Evolutionary conservation across 2,113 vertebrate species (phyloP).

Genomic region (Salvelinus namaycush): DNA sequence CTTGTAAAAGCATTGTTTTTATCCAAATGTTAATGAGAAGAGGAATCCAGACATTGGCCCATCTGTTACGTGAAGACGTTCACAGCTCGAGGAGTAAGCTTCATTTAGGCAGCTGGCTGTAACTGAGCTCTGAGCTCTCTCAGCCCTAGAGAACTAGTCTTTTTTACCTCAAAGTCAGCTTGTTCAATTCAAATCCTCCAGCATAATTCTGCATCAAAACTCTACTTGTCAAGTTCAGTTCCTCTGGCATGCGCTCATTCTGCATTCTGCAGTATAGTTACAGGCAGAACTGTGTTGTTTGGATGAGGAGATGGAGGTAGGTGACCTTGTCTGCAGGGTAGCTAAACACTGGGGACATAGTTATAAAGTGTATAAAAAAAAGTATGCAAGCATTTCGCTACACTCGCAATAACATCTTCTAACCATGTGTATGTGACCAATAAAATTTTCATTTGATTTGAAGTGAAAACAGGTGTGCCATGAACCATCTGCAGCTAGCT

Average conservation of each 20-base stretch:
- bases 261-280: not conserved
- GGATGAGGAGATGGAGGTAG: not conserved
- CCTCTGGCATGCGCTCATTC: no score
- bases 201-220: no score
- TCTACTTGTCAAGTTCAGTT: no score
- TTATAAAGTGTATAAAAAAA: not conserved
- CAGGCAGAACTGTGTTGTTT: not conserved
- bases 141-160: not conserved
- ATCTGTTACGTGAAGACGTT: constrained; percentile 6
- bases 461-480: constrained; percentile 15
- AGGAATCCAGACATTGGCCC: constrained; percentile 5
- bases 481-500: constrained; percentile 19
- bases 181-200: not conserved
- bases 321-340: constrained; percentile 20
- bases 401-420: no score
- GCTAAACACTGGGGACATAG: not conserved
- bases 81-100: constrained; percentile 4
- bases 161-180: constrained; percentile 1
- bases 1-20: constrained; percentile 28
- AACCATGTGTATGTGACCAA: no score
- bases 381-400: no score
- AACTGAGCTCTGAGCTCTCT: constrained; percentile 1
- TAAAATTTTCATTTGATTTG: no score
- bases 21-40: constrained; percentile 14
- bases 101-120: constrained; percentile 12